Evolutionary conservation across 2,888 invertebrate species (phyloP), one percentile per base, ranked within the genome.

Genomic region (Lasioglossum zephyrum): DNA sequence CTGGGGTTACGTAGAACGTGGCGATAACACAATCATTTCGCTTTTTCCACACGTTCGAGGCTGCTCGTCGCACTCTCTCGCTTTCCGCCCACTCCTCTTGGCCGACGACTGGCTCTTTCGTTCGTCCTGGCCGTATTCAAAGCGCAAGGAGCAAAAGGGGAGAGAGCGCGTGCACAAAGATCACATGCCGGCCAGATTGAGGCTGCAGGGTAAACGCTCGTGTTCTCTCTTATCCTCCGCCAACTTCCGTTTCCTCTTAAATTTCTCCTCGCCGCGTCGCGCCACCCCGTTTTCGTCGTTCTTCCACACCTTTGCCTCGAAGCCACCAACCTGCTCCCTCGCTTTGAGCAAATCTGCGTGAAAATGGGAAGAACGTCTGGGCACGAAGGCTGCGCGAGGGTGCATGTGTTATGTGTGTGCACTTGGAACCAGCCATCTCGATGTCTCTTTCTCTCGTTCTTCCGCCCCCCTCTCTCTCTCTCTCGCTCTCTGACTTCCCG

Each of bases 121-220:
- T 86, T 81, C 78, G 39, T 49, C 86, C 88, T 72, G 78, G 49
- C 77, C 85, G 90, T 92, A 93, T 93, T 93, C 92, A 92, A 90
- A 92, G 90, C 80, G 89, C 84, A 86, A 87, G 82, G 83, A 86
- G 90, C 85, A 87, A 90, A 66, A 88, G 89, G 87, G 87, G 91
- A 69, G 90, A 84, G 84, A 85, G 89, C 83, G 88, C 82, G 79
- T 85, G 83, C 86, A 89, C 90, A 87, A 91, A 91, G 92, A 93
- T 93, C 93, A 91, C 93, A 92, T 88, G 90, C 91, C 87, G 89
- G 82, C 91, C 90, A 92, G 93, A 94, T 94, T 93, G 93, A 93
- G 92, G 92, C 91, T 92, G 88, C 90, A 85, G 91, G 92, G 92
- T 92, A 93, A 94, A 94, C 93, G 92, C 91, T 93, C 92, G 90